phyloP scores from a whole-genome alignment of 2,113 vertebrate genomes.

The Myrmecobius fasciatus region DNA sequence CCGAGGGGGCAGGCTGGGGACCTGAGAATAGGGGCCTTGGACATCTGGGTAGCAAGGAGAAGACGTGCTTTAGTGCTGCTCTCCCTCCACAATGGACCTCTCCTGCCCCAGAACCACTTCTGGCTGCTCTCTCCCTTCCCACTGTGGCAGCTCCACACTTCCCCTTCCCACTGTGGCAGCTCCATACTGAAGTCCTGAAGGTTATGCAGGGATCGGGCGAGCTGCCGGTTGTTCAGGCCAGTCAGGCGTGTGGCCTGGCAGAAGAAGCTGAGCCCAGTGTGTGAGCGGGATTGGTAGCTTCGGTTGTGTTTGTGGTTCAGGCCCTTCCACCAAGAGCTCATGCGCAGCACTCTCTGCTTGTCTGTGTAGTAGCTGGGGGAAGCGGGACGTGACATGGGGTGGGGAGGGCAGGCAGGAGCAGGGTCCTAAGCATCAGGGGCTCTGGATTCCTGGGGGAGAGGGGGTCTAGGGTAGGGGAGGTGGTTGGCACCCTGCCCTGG shows the following conservation, averaged over 20 bases:
- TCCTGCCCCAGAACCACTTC: neutral
- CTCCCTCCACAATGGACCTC: neutral
- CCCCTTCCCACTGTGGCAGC: neutral
- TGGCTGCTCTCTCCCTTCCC: neutral
- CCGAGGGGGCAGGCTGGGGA: slow-evolving; percentile 26
- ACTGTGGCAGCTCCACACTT: too few species aligned
- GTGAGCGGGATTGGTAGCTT: neutral
- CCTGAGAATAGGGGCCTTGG: slow-evolving; percentile 59
- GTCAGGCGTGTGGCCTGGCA: slow-evolving; percentile 52
- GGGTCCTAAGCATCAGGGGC: too few species aligned
- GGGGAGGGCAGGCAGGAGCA: neutral
- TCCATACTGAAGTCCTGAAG: slow-evolving; percentile 23
- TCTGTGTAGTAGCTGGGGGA: slow-evolving; percentile 54
- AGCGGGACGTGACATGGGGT: slow-evolving; percentile 6
- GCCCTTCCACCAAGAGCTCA: neutral
- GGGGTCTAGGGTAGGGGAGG: neutral
- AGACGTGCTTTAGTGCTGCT: neutral
- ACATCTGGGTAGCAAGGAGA: neutral
- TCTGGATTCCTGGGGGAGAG: too few species aligned
- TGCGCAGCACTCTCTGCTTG: slow-evolving; percentile 42
- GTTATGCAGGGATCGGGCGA: slow-evolving; percentile 38
- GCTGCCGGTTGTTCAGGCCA: slow-evolving; percentile 39
- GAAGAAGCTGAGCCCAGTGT: slow-evolving; percentile 44
- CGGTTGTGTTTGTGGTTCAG: neutral
- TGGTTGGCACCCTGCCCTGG: neutral